These are phyloP conservation scores for Hymenopus coronatus DNA, from an alignment of 2,888 invertebrate species.

Conservation along the genomic window DNA sequence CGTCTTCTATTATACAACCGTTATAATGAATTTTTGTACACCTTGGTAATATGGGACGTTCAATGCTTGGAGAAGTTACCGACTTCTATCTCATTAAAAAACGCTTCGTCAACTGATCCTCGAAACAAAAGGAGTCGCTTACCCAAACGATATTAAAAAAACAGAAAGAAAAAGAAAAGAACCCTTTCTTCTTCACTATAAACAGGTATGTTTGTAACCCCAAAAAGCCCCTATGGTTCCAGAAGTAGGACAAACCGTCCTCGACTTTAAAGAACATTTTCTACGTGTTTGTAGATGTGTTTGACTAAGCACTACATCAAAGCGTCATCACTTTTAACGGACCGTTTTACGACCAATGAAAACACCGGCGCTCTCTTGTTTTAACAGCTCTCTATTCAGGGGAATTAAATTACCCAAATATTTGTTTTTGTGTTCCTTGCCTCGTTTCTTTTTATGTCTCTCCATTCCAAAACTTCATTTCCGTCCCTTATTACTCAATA, in stretches of 20 bases:
- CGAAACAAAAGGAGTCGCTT: not conserved
- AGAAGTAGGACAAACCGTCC: not conserved
- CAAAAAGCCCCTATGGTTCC: not conserved
- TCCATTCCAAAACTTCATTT: not conserved
- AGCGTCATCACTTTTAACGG: not conserved
- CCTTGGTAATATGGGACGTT: too few relatives aligned
- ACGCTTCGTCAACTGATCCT: too few relatives aligned
- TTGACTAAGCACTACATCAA: not conserved
- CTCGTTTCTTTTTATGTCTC: not conserved
- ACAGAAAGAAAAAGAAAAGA: too few relatives aligned
- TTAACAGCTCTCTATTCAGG: not conserved
- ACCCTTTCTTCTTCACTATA: not conserved
- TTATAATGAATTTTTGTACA: too few relatives aligned
- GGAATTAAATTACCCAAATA: not conserved
- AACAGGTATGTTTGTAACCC: not conserved
- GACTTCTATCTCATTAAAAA: too few relatives aligned
- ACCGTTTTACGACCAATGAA: not conserved
- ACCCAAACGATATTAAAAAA: not conserved
- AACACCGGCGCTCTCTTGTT: not conserved
- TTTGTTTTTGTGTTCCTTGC: not conserved
- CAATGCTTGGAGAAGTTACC: too few relatives aligned
- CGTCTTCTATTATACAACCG: too few relatives aligned
- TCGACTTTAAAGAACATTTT: not conserved
- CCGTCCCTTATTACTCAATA: not conserved
- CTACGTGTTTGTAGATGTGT: not conserved